Evolutionary conservation across 2,888 invertebrate species (phyloP).

Genomic region (Hipparchia semele): DNA sequence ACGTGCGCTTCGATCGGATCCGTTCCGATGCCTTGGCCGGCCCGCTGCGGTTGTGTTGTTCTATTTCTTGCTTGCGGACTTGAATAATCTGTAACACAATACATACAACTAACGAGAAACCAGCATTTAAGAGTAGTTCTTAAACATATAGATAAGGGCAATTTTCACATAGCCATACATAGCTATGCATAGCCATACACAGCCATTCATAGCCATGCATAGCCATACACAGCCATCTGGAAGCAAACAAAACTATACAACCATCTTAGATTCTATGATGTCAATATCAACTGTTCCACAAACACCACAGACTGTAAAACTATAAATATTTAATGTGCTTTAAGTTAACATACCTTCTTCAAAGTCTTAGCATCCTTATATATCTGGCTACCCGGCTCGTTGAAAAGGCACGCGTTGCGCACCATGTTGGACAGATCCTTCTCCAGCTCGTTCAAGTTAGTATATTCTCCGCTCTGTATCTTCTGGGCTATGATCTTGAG

Average conservation of each 20-base stretch:
- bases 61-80: slow-evolving; percentile 87
- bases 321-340: too few species aligned
- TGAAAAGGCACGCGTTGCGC: slow-evolving; percentile 97
- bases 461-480: slow-evolving; percentile 93
- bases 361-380: slow-evolving; percentile 97
- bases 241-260: too few species aligned
- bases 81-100: slow-evolving; percentile 82
- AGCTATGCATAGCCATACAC: too few species aligned
- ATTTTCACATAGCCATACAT: too few species aligned
- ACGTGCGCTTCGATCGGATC: slow-evolving; percentile 84
- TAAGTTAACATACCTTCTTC: slow-evolving; percentile 84
- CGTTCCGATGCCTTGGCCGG: slow-evolving; percentile 87
- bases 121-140: too few species aligned
- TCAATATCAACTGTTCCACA: too few species aligned
- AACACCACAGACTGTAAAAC: too few species aligned
- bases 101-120: too few species aligned
- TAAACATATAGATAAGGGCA: too few species aligned
- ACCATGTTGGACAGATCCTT: slow-evolving; percentile 95
- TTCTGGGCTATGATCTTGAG: slow-evolving; percentile 95
- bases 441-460: slow-evolving; percentile 91
- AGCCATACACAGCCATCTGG: too few species aligned
- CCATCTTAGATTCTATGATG: too few species aligned
- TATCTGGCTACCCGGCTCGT: slow-evolving; percentile 98
- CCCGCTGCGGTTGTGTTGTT: slow-evolving; percentile 84
- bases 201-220: too few species aligned